Evolutionary conservation across 1,140 invertebrate genomes (phyloP).

Genomic region (Hydropsyche tenuis): DNA sequence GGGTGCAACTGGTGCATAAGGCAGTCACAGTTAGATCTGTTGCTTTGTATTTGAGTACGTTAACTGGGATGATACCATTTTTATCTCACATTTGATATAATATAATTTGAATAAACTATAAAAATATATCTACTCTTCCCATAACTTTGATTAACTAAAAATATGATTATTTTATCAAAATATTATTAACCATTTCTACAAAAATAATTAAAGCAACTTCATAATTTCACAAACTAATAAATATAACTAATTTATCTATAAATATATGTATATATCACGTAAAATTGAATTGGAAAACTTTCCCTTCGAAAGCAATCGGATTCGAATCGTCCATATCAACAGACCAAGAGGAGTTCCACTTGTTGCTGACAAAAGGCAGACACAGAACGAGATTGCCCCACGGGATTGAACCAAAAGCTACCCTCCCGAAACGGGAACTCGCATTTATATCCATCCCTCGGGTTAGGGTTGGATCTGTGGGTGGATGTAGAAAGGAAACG

Average conservation of each 20-base stretch:
- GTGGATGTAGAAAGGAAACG: background rate
- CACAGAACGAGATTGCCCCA: constrained; percentile 29
- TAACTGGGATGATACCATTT: constrained; percentile 9
- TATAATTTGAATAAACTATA: no score
- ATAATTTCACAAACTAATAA: no score
- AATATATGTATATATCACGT: no score
- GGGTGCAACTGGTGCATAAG: background rate
- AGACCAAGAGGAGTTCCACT: constrained; percentile 38
- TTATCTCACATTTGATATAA: background rate
- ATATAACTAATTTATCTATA: no score
- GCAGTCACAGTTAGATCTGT: constrained; percentile 35
- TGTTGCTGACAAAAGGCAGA: constrained; percentile 47
- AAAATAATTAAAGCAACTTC: no score
- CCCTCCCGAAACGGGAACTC: constrained; percentile 28
- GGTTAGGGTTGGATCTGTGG: background rate
- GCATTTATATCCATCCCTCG: background rate
- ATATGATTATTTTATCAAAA: no score
- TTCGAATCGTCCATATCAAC: constrained; percentile 28
- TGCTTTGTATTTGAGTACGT: constrained; percentile 47
- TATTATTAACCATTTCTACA: no score
- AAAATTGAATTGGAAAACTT: no score
- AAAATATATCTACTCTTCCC: no score
- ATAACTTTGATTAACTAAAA: no score
- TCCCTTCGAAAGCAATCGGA: no score
- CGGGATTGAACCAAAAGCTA: constrained; percentile 27